Base-by-base conservation (phyloP, 2,113 vertebrate genomes). In the Bubo scandiacus region DNA sequence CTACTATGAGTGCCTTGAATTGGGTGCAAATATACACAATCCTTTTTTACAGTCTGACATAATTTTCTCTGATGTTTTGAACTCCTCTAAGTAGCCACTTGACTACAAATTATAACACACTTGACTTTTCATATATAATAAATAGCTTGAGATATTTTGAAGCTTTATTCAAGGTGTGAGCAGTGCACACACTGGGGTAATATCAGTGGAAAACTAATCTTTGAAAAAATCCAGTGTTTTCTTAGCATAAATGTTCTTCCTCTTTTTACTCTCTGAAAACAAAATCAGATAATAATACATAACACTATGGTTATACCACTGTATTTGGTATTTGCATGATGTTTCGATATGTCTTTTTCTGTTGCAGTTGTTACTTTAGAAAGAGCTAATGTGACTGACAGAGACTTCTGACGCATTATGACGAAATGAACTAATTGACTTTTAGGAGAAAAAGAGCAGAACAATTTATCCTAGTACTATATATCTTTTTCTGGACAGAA, bases 311-410 rank as follows among this genome's bases (percentile, higher is more conserved):
- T 72, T 86, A 42, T 90, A 59, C 27, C 45, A 59, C 59, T 89
- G 59, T 65, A 83, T 94, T 94, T 93, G 65, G 57, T 62, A 83
- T 94, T 94, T 93, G 65, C 73, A 90, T 18, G 55, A 57, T 91
- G 55, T 81, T 94, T 95, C 20, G 25, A 86, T 8, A 13, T 27
- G 22, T 80, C 27, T 61, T 92, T 86, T 88, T 67, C 57, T 45
- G 11, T 45, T 67, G 23, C 36, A 59, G 65, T 54, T 79, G 27
- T 90, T 95, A 81, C 29, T 97, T 74, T 94, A 47, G 38, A 86
- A 93, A 96, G 81, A 95, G 16, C 38, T 96, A 81, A 96, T 38
- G 52, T 75, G 90, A 88, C 83, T 97, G 96, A 95, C 72, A 88
- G 75, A 88, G 71, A 78, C 42, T 94, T 88, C 57, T 95, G 74